Evolutionary conservation across 2,888 invertebrate species (phyloP), one percentile per base, ranked within the genome.

Genomic region (Hydropsyche betteni): DNA sequence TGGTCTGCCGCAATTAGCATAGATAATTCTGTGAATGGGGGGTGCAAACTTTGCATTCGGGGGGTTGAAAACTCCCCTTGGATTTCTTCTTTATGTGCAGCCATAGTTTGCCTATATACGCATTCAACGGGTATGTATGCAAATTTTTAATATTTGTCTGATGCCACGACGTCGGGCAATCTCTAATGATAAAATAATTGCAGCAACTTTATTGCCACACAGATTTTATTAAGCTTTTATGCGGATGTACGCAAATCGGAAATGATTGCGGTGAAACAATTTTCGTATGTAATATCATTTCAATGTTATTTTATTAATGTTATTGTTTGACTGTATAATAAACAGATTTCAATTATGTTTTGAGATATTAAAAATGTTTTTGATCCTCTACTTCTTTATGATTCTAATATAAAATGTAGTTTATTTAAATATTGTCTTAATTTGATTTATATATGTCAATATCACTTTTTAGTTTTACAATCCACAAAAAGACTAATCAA

Each of bases 151-250:
- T 76, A 74, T 71, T 76, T 38, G 71, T 24, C 71, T 51, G 64
- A 61, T 58, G 24, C 68, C 44, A 8, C 61, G 76, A 53, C 69
- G 76, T 64, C 71, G 71, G 74, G 50, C 69, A 74, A 76, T 71
- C 68, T 69, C 77, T 77, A 77, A 77, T 75, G 77, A 75, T 68
- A 72, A 77, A 77, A 77, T 75, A 77, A 77, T 77, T 77, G 73
- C 77, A 36, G 16, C 72, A 72, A 72, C 75, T 77, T 77, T 77
- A 77, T 77, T 69, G 72, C 77, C 61, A 50, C 44, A 68, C 76
- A 73, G 75, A 73, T 75, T 77, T 75, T 58, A 75, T 73, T 70
- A 75, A 75, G 68, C 44, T 33, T 50, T 53, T 33, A 53, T 52
- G 53, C 16, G 53, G 52, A 33, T 53, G 58, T 58, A 58, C 58